These are phyloP conservation scores for Athetis lepigone DNA, from an alignment of 2,888 invertebrate species.

Conservation along the genomic window DNA sequence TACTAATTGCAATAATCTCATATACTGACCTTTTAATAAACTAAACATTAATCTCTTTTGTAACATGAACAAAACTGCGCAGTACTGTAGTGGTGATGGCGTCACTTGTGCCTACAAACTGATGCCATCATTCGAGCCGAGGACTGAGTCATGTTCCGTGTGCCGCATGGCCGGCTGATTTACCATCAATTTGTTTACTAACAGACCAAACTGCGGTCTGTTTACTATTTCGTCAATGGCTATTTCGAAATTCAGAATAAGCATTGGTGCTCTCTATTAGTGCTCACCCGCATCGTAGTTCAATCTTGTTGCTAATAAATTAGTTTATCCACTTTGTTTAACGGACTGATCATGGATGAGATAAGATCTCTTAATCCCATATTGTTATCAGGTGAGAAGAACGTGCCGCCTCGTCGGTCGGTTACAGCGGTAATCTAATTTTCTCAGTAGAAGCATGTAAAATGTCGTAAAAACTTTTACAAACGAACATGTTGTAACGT, in stretches of 20 bases:
- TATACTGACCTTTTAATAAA: slow-evolving; percentile 57
- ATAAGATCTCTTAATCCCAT: slow-evolving; percentile 36
- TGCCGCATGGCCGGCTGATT: slow-evolving; percentile 61
- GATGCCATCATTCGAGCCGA: slow-evolving; percentile 80
- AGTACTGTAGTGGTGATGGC: slow-evolving; percentile 64
- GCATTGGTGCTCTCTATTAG: no score
- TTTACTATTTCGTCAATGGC: slow-evolving; percentile 28
- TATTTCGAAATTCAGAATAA: slow-evolving; percentile 42
- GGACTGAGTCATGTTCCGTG: slow-evolving; percentile 73
- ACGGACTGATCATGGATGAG: slow-evolving; percentile 31
- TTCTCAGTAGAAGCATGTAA: slow-evolving; percentile 44
- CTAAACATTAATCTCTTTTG: slow-evolving; percentile 53
- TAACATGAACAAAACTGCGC: slow-evolving; percentile 64
- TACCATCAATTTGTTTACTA: slow-evolving; percentile 79
- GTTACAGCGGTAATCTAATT: slow-evolving; percentile 55
- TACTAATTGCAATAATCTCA: slow-evolving; percentile 65
- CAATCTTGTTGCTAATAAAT: slow-evolving; percentile 36
- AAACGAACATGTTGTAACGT: slow-evolving; percentile 61
- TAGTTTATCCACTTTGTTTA: slow-evolving; percentile 36
- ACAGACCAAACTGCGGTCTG: slow-evolving; percentile 60
- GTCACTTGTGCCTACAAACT: slow-evolving; percentile 66
- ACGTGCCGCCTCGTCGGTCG: slow-evolving; percentile 22
- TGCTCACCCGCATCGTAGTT: slow-evolving; percentile 12
- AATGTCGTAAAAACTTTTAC: slow-evolving; percentile 51
- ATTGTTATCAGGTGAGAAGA: slow-evolving; percentile 46